These are phyloP conservation scores for Rhagophthalmus giganteus DNA, from an alignment of 2,888 invertebrate species.

Conservation along the genomic window DNA sequence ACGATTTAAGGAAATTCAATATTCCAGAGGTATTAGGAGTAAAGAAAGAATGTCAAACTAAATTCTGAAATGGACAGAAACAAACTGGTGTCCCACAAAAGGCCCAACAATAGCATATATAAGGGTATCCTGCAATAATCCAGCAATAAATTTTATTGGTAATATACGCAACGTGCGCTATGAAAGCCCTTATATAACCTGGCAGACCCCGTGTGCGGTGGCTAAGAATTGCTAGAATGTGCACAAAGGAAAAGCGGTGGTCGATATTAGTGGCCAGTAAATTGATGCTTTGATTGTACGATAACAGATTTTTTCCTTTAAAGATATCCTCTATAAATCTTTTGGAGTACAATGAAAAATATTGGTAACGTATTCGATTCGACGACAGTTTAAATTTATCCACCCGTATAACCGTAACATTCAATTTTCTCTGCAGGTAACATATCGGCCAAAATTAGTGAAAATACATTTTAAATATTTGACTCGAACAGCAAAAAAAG, in stretches of 20 bases:
- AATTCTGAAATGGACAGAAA: constrained; percentile 9
- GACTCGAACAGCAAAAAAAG: too few relatives aligned
- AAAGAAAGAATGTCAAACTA: constrained; percentile 11
- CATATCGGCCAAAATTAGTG: too few relatives aligned
- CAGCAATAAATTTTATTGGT: constrained; percentile 22
- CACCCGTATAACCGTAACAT: too few relatives aligned
- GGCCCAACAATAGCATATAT: constrained; percentile 15
- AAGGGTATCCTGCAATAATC: constrained; percentile 16
- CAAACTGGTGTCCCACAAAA: constrained; percentile 11
- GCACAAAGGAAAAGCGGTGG: constrained; percentile 20
- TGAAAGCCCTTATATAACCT: constrained; percentile 21
- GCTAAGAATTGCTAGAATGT: constrained; percentile 15
- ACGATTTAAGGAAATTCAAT: constrained; percentile 5
- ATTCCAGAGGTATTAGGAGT: background rate
- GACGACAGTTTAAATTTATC: too few relatives aligned
- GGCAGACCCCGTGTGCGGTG: constrained; percentile 10
- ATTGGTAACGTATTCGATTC: constrained; percentile 4
- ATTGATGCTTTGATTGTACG: constrained; percentile 19
- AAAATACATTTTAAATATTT: too few relatives aligned
- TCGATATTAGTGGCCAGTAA: constrained; percentile 16
- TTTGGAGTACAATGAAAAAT: constrained; percentile 11
- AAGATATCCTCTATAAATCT: constrained; percentile 11
- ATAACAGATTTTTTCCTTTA: constrained; percentile 15
- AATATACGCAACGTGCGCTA: constrained; percentile 20
- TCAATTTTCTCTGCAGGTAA: too few relatives aligned